Base-by-base conservation (phyloP, 2,113 vertebrate species). In the Bufo bufo region DNA sequence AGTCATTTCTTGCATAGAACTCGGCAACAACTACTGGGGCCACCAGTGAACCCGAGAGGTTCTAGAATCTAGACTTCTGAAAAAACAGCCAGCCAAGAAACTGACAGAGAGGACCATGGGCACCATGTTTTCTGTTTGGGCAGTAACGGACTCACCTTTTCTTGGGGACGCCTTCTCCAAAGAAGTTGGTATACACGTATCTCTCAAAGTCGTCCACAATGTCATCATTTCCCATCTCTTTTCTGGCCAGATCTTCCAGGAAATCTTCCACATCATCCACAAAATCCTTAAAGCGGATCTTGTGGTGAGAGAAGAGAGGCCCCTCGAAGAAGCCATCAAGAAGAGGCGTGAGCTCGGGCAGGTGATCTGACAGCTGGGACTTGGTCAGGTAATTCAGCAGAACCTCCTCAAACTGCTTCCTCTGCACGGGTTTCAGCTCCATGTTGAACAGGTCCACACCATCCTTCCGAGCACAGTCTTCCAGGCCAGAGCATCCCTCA, bases 261-360 rank as follows among this genome's bases (percentile, higher is more conserved):
- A 97, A 94, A n/a, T 99, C 97, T 7, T 92, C 96, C 89, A 98
- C 63, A 0, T 97, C 95, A 0, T 98, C 97, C 69, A 94, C 94
- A 9, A 98, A 97, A 83, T 97, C 96, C 0, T 92, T 90, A 59
- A 99, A 99, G 61, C 94, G 95, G 85, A 96, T 93, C 82, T 93
- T 94, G 87, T 98, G 93, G 0, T 99, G 98, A 50, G 92, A 91
- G 23, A 99, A 99, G 75, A 95, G 0, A 0, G 95, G 96, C 0
- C 95, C 91, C 0, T 90, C 90, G 10, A 99, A 99, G 90, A 93
- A 97, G 0, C 96, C 92, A 0, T 89, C 75, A 0, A 94, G 89
- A 0, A 86, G 92, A 0, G 91, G 56, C 0, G 79, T 86, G 19
- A 98, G 91, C 87, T 94, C 92, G 6, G 3, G 0, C 0, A 90